phyloP scores from a whole-genome alignment of 2,888 invertebrate genomes.

The Hypomecis punctinalis region DNA sequence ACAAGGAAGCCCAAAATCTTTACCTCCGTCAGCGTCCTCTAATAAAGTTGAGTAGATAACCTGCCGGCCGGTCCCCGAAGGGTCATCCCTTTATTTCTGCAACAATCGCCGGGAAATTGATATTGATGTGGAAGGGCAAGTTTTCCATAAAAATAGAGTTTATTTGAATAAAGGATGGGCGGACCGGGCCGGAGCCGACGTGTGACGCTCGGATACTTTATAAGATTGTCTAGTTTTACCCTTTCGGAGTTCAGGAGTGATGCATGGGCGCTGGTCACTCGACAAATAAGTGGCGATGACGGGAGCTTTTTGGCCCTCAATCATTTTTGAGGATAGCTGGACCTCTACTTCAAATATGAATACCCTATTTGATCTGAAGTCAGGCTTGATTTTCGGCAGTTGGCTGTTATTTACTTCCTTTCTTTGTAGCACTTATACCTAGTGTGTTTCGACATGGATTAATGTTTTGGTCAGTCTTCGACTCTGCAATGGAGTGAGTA shows the following conservation, averaged over 20 bases:
- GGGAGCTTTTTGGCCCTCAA: constrained; percentile 41
- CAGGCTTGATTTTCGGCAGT: not conserved
- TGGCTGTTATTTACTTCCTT: too few species aligned
- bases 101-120: constrained; percentile 85
- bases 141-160: constrained; percentile 86
- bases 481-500: too few species aligned
- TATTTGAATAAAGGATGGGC: constrained; percentile 85
- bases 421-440: too few species aligned
- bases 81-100: constrained; percentile 85
- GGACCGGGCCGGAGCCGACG: constrained; percentile 71
- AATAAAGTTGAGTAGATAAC: constrained; percentile 80
- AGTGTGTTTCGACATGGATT: too few species aligned
- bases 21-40: constrained; percentile 70
- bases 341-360: constrained; percentile 30
- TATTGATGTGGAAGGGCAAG: constrained; percentile 84
- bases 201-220: constrained; percentile 73
- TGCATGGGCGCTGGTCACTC: constrained; percentile 57
- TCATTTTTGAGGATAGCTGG: constrained; percentile 31
- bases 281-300: constrained; percentile 57
- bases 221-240: constrained; percentile 70
- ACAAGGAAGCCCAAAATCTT: constrained; percentile 44
- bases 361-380: not conserved
- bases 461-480: too few species aligned
- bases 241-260: constrained; percentile 55
- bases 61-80: constrained; percentile 75